These are phyloP conservation scores for Scatophagus argus DNA, from an alignment of 2,113 vertebrate genomes.

Conservation along the genomic window DNA sequence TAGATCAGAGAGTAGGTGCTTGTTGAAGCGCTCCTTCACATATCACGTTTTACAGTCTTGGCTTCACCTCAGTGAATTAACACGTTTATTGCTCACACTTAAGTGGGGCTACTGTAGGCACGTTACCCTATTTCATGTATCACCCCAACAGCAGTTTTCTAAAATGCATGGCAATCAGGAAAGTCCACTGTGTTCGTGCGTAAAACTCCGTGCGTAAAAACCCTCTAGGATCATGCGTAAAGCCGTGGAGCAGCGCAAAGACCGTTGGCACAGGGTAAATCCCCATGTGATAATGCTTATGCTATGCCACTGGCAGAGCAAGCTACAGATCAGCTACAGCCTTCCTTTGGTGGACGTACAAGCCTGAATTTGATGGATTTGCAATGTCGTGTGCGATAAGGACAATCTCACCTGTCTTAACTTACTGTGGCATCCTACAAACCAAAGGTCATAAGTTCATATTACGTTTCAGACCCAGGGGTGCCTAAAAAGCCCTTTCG, in stretches of 20 bases:
- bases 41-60: slow-evolving; percentile 28
- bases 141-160: slow-evolving; percentile 13
- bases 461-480: slow-evolving; percentile 63
- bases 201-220: slow-evolving; percentile 74
- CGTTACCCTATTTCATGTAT: slow-evolving; percentile 39
- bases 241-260: slow-evolving; percentile 41
- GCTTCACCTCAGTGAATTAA: slow-evolving; percentile 46
- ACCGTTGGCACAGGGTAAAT: slow-evolving; percentile 50
- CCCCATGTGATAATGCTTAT: slow-evolving; percentile 61
- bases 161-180: slow-evolving; percentile 4
- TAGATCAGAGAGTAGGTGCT: slow-evolving; percentile 46
- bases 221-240: slow-evolving; percentile 50
- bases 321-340: background rate
- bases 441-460: slow-evolving; percentile 91
- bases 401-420: slow-evolving; percentile 50
- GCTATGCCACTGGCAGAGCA: slow-evolving; percentile 38
- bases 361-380: slow-evolving; percentile 17
- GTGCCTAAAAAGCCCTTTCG: slow-evolving; percentile 56
- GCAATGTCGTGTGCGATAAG: background rate
- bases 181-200: slow-evolving; percentile 35
- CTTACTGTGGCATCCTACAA: slow-evolving; percentile 81
- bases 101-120: slow-evolving; percentile 60
- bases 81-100: slow-evolving; percentile 27
- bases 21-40: slow-evolving; percentile 35
- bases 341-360: background rate